phyloP scores from a whole-genome alignment of 2,888 invertebrate species.

The Eulithis prunata region DNA sequence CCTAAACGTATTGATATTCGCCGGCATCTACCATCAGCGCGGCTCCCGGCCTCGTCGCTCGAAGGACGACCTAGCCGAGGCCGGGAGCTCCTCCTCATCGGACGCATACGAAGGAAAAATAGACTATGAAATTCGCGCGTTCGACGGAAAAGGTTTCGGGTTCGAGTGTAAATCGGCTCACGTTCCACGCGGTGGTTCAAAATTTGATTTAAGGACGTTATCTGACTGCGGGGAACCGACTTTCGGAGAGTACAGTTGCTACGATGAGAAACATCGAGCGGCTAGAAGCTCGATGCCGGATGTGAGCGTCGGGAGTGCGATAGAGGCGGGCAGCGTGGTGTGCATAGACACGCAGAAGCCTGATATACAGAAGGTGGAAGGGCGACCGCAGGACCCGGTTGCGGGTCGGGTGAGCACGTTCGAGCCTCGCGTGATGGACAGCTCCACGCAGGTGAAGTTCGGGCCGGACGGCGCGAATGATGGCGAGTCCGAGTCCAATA shows the following conservation, averaged over 20 bases:
- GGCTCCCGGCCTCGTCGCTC: conserved; percentile 89
- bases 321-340: conserved; percentile 84
- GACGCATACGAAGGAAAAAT: conserved; percentile 86
- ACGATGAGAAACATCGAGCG: conserved; percentile 85
- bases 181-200: conserved; percentile 78
- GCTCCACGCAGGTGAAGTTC: conserved; percentile 80
- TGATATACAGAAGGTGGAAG: conserved; percentile 79
- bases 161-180: conserved; percentile 85
- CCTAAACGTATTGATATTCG: conserved; percentile 93
- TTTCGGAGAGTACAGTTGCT: conserved; percentile 87
- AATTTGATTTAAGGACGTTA: conserved; percentile 79
- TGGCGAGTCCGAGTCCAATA: conserved; percentile 73
- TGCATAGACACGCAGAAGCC: conserved; percentile 82
- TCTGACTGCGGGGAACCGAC: conserved; percentile 82
- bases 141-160: conserved; percentile 82
- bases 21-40: conserved; percentile 94
- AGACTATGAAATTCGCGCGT: conserved; percentile 80
- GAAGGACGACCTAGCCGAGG: conserved; percentile 90
- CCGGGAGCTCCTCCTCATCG: conserved; percentile 88
- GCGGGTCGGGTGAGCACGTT: conserved; percentile 79
- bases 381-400: conserved; percentile 60
- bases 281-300: conserved; percentile 85
- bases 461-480: conserved; percentile 71
- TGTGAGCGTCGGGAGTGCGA: conserved; percentile 85
- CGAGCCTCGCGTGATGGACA: conserved; percentile 80